Conservation (phyloP, 2,888 invertebrate genomes). For the Drosophila anceps region DNA sequence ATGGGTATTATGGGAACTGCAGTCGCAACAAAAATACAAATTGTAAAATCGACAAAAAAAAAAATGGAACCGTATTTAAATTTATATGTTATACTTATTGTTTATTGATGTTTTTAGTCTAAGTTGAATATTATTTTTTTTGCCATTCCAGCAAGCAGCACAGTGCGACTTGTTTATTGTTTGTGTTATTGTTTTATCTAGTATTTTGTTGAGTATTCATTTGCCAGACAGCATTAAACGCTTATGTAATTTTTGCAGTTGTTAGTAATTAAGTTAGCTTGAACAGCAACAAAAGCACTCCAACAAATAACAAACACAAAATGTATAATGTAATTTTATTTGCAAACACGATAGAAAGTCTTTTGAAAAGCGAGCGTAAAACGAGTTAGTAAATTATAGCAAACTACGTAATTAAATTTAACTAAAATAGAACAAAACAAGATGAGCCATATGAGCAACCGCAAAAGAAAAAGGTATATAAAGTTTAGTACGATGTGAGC, state of each 20-base stretch:
- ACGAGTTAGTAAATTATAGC: conserved; percentile 75
- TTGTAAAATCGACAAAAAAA: conserved; percentile 55
- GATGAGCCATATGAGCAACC: conserved; percentile 27
- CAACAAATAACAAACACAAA: conserved; percentile 23
- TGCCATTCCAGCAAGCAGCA: conserved; percentile 63
- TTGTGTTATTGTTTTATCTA: conserved; percentile 59
- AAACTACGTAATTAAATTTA: conserved; percentile 76
- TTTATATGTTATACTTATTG: conserved; percentile 27
- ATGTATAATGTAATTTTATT: conserved; percentile 40
- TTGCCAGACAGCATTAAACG: conserved; percentile 75
- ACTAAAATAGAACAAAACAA: conserved; percentile 64
- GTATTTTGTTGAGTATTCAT: conserved; percentile 34
- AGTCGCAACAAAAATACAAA: conserved; percentile 72
- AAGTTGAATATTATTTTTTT: conserved; percentile 42
- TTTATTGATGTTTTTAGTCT: conserved; percentile 34
- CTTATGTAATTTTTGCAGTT: conserved; percentile 74
- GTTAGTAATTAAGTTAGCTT: conserved; percentile 70
- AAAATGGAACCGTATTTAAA: conserved; percentile 27
- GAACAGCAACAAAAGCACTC: conserved; percentile 35
- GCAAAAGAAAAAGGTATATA: conserved; percentile 28
- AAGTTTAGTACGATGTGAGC: conserved; percentile 71
- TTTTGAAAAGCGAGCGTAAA: conserved; percentile 67
- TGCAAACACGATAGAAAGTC: conserved; percentile 46
- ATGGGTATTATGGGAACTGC: conserved; percentile 76
- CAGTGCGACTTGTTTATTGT: conserved; percentile 39